Percentiles rank a stretch among this genome's conserved stretches.
phyloP scores from a whole-genome alignment of 2,797 vertebrate species.

The Oceanodroma leucorhoa region DNA sequence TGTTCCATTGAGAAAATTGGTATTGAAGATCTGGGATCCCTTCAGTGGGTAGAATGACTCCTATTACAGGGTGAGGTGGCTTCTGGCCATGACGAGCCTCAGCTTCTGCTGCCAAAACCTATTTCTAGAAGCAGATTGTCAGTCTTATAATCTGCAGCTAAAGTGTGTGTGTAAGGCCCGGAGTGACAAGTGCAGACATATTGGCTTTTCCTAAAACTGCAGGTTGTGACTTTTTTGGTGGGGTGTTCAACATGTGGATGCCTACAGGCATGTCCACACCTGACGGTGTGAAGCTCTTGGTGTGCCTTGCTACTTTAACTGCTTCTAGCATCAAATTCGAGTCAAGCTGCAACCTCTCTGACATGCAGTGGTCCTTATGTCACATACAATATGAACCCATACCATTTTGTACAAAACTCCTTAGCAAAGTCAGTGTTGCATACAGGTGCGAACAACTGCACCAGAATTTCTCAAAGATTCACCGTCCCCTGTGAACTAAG shows the following conservation, averaged over 20 bases:
- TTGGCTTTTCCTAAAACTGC: background rate
- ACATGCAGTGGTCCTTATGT: background rate
- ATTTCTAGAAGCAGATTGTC: background rate
- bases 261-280: background rate
- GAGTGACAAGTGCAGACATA: fast-evolving
- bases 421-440: background rate
- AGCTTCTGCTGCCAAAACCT: background rate
- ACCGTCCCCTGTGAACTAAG: fast-evolving
- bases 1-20: constrained; percentile 30
- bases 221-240: background rate
- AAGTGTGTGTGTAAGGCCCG: background rate
- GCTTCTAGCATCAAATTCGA: background rate
- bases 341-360: background rate
- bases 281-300: background rate
- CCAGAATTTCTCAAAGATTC: background rate
- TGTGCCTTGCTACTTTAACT: background rate
- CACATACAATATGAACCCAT: background rate
- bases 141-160: background rate
- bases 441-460: background rate
- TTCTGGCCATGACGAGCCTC: background rate
- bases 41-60: background rate
- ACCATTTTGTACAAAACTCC: background rate
- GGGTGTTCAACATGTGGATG: fast-evolving
- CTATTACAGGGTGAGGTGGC: background rate
- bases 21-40: background rate